phyloP scores from a whole-genome alignment of 2,113 vertebrate genomes.

The Rhizomys pruinosus region DNA sequence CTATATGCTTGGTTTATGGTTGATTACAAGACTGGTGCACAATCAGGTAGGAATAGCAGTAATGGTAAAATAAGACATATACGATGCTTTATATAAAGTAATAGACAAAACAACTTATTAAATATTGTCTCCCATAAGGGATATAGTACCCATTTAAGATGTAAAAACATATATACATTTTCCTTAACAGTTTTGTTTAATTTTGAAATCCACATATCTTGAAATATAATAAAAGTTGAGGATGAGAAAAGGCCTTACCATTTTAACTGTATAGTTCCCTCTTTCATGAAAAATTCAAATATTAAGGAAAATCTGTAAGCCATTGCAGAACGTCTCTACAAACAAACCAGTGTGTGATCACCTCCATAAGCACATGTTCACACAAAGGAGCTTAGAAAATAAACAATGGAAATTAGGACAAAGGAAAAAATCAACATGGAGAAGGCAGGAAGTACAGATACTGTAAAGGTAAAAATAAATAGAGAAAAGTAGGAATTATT shows the following conservation, averaged over 20 bases:
- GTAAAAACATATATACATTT: slow-evolving; percentile 17
- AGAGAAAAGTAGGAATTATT: background rate
- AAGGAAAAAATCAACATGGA: background rate
- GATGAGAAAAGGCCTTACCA: background rate
- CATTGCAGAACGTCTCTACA: background rate
- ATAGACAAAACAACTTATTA: background rate
- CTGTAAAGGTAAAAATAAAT: slow-evolving; percentile 3
- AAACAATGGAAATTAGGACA: background rate
- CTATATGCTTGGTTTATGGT: background rate
- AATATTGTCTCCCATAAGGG: background rate
- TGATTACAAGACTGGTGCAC: background rate
- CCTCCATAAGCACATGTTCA: background rate
- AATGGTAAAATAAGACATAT: too few species aligned
- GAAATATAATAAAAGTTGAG: background rate
- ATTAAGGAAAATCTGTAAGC: background rate
- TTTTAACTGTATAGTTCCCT: background rate
- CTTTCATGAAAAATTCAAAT: background rate
- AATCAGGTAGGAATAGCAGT: background rate
- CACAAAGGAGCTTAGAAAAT: background rate
- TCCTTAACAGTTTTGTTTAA: background rate
- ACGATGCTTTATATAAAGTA: too few species aligned
- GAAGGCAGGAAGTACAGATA: background rate
- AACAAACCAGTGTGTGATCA: background rate
- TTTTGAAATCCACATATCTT: background rate
- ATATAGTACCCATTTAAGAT: background rate